Conservation (phyloP, 1,140 invertebrate species). For the Apis cerana region DNA sequence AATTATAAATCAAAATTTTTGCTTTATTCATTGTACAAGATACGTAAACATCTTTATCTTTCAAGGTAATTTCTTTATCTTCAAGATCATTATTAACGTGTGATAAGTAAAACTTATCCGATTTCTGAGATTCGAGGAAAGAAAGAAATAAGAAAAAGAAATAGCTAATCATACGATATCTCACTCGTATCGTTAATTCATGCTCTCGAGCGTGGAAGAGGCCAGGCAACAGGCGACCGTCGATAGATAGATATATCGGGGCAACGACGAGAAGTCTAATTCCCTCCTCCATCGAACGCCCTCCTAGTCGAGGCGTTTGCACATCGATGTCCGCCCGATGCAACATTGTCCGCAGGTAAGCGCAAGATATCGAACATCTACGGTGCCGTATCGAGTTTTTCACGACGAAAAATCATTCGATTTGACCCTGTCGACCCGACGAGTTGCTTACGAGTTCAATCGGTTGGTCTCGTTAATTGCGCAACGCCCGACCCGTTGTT, state of each 20-base stretch:
- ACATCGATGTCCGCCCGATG: background rate
- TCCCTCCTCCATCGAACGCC: background rate
- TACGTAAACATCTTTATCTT: background rate
- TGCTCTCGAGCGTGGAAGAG: background rate
- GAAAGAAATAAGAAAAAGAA: background rate
- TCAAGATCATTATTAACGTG: too few species aligned
- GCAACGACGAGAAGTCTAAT: conserved; percentile 15
- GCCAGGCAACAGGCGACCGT: background rate
- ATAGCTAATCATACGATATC: background rate
- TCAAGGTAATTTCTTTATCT: too few species aligned
- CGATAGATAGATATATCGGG: background rate
- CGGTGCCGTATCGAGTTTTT: conserved; percentile 1
- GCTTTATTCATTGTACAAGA: too few species aligned
- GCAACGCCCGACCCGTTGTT: conserved; percentile 55
- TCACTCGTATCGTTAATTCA: background rate
- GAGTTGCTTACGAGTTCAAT: conserved; percentile 31
- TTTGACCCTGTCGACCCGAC: conserved; percentile 43
- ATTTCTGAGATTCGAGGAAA: background rate
- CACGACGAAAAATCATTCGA: conserved; percentile 52
- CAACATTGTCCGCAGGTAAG: conserved; percentile 4
- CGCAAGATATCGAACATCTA: conserved; percentile 27
- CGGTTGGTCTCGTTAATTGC: conserved; percentile 61
- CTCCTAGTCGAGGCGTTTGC: background rate
- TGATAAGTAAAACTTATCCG: too few species aligned
- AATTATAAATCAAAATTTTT: too few species aligned